Conservation (phyloP, 2,888 invertebrate species). For the Aplocera efformata region DNA sequence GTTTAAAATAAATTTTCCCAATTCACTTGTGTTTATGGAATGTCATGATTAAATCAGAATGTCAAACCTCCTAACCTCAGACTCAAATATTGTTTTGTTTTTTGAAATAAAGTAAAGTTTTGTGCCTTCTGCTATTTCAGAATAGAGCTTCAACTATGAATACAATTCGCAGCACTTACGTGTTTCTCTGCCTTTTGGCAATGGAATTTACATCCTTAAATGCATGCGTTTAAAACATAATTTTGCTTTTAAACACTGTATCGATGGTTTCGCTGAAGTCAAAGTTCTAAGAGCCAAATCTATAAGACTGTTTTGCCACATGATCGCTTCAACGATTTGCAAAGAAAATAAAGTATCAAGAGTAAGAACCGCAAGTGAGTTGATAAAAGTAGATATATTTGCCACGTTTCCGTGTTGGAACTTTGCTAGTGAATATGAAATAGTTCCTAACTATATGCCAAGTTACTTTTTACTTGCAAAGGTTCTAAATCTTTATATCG, state of each 20-base stretch:
- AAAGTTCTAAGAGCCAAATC: conserved; percentile 76
- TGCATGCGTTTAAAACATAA: conserved; percentile 59
- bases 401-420: conserved; percentile 35
- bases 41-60: too few species aligned
- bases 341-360: conserved; percentile 73
- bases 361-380: conserved; percentile 58
- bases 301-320: conserved; percentile 77
- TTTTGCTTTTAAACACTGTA: conserved; percentile 74
- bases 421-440: conserved; percentile 48
- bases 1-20: too few species aligned
- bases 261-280: conserved; percentile 62
- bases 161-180: too few species aligned
- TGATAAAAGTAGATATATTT: conserved; percentile 55
- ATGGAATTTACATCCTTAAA: conserved; percentile 55
- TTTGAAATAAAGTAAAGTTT: too few species aligned
- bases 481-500: too few species aligned
- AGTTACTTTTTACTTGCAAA: conserved; percentile 22
- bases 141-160: too few species aligned
- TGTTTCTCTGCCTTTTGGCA: conserved; percentile 50
- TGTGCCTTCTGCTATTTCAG: too few species aligned
- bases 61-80: too few species aligned
- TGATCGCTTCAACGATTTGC: conserved; percentile 77
- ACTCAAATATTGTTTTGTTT: too few species aligned
- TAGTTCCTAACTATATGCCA: conserved; percentile 35
- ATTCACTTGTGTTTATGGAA: too few species aligned